These are phyloP conservation scores for Grus americana DNA, from an alignment of 2,113 vertebrate genomes.

Conservation along the genomic window DNA sequence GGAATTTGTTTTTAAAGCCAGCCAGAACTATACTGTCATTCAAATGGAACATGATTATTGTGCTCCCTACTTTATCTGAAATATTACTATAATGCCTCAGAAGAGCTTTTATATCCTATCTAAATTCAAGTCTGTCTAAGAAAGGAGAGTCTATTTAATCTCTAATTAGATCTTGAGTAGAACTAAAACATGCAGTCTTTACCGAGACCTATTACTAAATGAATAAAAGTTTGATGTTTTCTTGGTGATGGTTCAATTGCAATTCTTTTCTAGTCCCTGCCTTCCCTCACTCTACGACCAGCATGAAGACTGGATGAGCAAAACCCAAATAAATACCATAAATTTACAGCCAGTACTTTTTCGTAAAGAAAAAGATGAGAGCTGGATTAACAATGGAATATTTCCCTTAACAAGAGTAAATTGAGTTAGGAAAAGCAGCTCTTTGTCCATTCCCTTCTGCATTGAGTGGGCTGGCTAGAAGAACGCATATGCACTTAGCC, in stretches of 20 bases:
- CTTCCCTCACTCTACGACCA: not conserved
- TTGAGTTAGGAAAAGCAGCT: conserved; percentile 41
- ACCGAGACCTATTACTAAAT: conserved; percentile 27
- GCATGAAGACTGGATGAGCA: not conserved
- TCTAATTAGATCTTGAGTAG: conserved; percentile 54
- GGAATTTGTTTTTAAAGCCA: not conserved
- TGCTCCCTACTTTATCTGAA: conserved; percentile 8
- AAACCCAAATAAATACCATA: conserved; percentile 9
- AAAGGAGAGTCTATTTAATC: conserved; percentile 39
- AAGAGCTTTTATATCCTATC: conserved; percentile 18
- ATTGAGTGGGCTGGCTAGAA: not conserved
- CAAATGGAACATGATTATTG: conserved; percentile 24
- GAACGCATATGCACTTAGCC: not conserved
- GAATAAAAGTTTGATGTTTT: conserved; percentile 41
- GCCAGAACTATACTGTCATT: not conserved
- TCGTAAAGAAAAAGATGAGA: not conserved
- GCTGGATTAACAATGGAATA: not conserved
- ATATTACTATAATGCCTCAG: conserved; percentile 23
- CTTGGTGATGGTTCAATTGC: not conserved
- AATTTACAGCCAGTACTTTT: not conserved
- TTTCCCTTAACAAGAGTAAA: conserved; percentile 11
- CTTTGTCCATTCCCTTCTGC: not conserved
- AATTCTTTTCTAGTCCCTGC: conserved; percentile 12
- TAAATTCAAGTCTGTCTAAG: conserved; percentile 49
- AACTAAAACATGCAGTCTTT: conserved; percentile 44